Evolutionary conservation across 1,140 invertebrate species (phyloP), one percentile per base, ranked within the genome.

Genomic region (Drosophila prosaltans): DNA sequence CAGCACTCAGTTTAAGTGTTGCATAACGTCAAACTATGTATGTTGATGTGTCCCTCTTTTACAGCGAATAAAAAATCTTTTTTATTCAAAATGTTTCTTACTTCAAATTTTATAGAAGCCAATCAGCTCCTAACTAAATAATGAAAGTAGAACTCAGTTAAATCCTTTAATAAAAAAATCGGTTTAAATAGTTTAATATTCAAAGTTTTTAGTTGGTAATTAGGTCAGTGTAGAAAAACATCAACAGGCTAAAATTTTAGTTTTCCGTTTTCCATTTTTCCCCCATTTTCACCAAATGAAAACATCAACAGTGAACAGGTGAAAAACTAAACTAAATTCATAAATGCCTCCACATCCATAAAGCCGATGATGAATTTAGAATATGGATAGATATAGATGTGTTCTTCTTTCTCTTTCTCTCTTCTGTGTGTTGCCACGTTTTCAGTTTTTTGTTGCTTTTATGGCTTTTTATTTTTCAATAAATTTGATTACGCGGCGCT

Each of bases 401-500:
- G n/a, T 26, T 24, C 2, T 10, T 51, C 45, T 51, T 1, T 40
- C 39, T 11, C 71, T 16, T 3, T 3, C 21, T 55, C 8, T 41
- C 26, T 9, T 36, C 26, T 8, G 11, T 59, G 43, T 8, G 9
- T 59, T 51, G 73, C 73, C 78, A 74, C 80, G 66, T 70, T 88
- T 73, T 43, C 67, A 41, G 55, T 58, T 60, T 73, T 74, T 74
- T 9, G 45, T 1, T 51, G 45, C 45, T 74, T 89, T 89, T 89
- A 89, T 84, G 72, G 72, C 84, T 68, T 72, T 51, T 89, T 78
- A 89, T 89, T 89, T 89, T 89, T 89, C 84, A 89, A 89, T 89
- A 89, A 89, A 89, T 89, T 89, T 89, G 84, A 89, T 89, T 89
- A 89, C 84, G 84, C 74, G 61, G 84, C 85, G 85, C 85, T 90